These are phyloP conservation scores for Craniophora ligustri DNA, from an alignment of 2,888 invertebrate genomes.

Conservation along the genomic window DNA sequence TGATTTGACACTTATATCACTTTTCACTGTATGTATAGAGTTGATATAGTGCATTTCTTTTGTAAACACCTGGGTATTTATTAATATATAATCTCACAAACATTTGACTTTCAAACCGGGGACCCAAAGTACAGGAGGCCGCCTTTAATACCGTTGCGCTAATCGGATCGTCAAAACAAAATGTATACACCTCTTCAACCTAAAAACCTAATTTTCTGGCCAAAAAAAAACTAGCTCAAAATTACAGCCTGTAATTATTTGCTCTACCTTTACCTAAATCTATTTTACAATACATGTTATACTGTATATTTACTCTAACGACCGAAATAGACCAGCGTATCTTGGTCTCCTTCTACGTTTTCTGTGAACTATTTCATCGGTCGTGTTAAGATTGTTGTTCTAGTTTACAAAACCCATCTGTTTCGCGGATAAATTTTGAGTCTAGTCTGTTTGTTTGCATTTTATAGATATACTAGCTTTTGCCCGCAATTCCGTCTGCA, in stretches of 20 bases:
- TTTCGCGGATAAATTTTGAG: constrained; percentile 26
- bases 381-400: constrained; percentile 25
- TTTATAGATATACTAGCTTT: too few species aligned
- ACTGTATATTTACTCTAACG: constrained; percentile 7
- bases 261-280: not conserved
- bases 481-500: too few species aligned
- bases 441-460: constrained; percentile 26
- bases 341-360: not conserved
- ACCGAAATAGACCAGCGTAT: not conserved
- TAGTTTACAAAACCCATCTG: constrained; percentile 30
- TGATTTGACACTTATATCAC: too few species aligned
- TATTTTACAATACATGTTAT: constrained; percentile 7
- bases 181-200: constrained; percentile 66
- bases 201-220: constrained; percentile 69
- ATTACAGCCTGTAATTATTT: too few species aligned
- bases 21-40: too few species aligned
- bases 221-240: constrained; percentile 33
- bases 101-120: too few species aligned
- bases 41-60: too few species aligned
- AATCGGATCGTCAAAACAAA: too few species aligned
- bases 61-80: too few species aligned
- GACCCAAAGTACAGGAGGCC: too few species aligned
- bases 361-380: not conserved
- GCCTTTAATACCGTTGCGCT: too few species aligned
- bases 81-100: too few species aligned